A percentile compares a stretch with the other conserved stretches of the same genome.
These are phyloP conservation scores for Aradophagus sp. DNA, from an alignment of 1,140 invertebrate species.

Conservation along the genomic window DNA sequence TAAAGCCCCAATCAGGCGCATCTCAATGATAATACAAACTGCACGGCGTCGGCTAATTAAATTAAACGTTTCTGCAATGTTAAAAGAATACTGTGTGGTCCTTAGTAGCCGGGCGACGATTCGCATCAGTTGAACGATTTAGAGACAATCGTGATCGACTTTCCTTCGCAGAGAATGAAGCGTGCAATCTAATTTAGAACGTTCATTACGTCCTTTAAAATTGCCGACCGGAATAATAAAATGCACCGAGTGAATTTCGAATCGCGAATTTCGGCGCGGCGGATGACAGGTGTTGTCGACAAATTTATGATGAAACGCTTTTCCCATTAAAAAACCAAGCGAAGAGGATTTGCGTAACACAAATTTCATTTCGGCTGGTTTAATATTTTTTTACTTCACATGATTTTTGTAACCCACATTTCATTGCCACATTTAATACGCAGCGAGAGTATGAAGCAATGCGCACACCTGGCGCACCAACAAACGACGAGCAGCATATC, in stretches of 20 bases:
- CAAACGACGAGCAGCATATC: slow-evolving; percentile 36
- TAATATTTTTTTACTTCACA: slow-evolving; percentile 23
- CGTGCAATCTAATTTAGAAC: slow-evolving; percentile 31
- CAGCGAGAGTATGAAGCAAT: slow-evolving; percentile 45
- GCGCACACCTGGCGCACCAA: slow-evolving; percentile 44
- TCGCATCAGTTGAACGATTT: slow-evolving; percentile 61
- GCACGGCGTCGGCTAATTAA: slow-evolving; percentile 60
- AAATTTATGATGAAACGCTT: too few species aligned
- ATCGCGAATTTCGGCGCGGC: slow-evolving; percentile 8
- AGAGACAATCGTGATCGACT: slow-evolving; percentile 29
- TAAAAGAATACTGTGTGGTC: too few species aligned
- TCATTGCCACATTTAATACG: slow-evolving; percentile 36
- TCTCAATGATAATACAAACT: slow-evolving; percentile 43
- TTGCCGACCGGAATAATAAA: slow-evolving; percentile 10
- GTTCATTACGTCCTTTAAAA: slow-evolving; percentile 27
- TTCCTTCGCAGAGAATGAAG: too few species aligned
- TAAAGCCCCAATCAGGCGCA: slow-evolving; percentile 11
- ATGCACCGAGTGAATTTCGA: slow-evolving; percentile 11
- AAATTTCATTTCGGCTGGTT: slow-evolving; percentile 19
- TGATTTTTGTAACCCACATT: slow-evolving; percentile 51
- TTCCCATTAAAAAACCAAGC: too few species aligned
- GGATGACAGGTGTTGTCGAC: slow-evolving; percentile 23
- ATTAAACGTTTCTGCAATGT: slow-evolving; percentile 35
- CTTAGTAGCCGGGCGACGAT: too few species aligned
- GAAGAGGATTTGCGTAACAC: slow-evolving; percentile 11